These are phyloP conservation scores for Alitta virens DNA, from an alignment of 2,888 invertebrate species.

Conservation along the genomic window DNA sequence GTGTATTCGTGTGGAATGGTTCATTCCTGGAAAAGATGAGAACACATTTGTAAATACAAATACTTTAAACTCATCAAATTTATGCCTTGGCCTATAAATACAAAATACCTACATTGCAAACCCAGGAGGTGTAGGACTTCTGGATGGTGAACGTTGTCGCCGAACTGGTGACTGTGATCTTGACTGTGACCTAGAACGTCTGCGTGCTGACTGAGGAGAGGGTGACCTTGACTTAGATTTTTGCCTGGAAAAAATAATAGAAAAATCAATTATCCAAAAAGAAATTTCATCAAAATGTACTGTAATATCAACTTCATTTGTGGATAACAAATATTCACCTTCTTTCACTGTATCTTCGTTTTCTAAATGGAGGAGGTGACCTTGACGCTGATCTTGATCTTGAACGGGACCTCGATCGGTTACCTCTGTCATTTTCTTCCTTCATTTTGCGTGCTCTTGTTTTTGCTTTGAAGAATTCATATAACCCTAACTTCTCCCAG, in stretches of 20 bases:
- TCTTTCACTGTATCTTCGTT: constrained; percentile 1
- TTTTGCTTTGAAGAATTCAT: constrained; percentile 97
- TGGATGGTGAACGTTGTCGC: constrained; percentile 33
- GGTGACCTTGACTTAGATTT: constrained; percentile 33
- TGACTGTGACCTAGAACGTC: constrained; percentile 52
- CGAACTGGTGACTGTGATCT: constrained; percentile 26
- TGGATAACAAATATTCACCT: neutral
- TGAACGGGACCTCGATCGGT: constrained; percentile 32
- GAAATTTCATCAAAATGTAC: neutral
- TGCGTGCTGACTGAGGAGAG: neutral
- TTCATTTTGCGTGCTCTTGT: constrained; percentile 84
- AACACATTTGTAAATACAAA: neutral
- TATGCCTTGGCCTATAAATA: no score
- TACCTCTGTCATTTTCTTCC: constrained; percentile 58
- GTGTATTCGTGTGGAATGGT: constrained; percentile 12
- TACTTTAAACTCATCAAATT: no score
- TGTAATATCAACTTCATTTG: no score
- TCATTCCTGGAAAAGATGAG: constrained; percentile 17
- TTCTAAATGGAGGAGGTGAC: neutral
- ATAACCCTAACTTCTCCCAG: constrained; percentile 96
- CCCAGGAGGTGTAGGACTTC: constrained; percentile 71
- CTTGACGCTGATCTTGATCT: constrained; percentile 37
- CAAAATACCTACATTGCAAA: constrained; percentile 57
- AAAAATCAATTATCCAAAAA: neutral
- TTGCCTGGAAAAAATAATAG: constrained; percentile 25